These are phyloP conservation scores for Gambelia wislizenii DNA, from an alignment of 2,797 vertebrate species.

Conservation along the genomic window DNA sequence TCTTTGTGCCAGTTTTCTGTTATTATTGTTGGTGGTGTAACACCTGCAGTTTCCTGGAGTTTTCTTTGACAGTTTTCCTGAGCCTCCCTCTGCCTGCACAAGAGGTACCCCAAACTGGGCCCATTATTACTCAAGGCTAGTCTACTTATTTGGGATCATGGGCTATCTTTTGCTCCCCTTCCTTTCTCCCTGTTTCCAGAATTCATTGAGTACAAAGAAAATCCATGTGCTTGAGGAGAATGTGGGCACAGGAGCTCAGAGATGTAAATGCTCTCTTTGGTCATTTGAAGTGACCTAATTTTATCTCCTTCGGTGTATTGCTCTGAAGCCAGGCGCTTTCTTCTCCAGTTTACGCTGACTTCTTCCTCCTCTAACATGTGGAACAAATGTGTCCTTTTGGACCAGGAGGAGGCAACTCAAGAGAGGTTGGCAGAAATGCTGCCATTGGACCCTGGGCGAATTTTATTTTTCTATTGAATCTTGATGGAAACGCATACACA, in stretches of 20 bases:
- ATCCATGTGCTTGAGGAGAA: background rate
- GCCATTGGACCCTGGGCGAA: constrained; percentile 67
- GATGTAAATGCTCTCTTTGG: constrained; percentile 36
- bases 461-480: constrained; percentile 82
- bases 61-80: background rate
- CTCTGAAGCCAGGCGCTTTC: constrained; percentile 28
- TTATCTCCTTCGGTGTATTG: constrained; percentile 38
- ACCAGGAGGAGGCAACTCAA: constrained; percentile 69
- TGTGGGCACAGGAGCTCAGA: background rate
- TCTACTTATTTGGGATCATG: background rate
- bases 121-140: background rate
- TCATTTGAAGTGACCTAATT: constrained; percentile 52
- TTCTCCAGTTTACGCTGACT: constrained; percentile 54
- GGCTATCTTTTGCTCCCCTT: rapidly evolving
- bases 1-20: background rate
- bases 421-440: constrained; percentile 69
- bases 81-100: background rate
- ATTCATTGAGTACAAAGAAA: constrained; percentile 16
- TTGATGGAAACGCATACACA: constrained; percentile 83
- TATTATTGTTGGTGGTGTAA: background rate
- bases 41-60: background rate
- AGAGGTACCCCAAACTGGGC: rapidly evolving
- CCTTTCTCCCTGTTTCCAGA: background rate
- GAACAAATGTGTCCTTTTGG: constrained; percentile 77
- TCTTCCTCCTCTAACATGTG: constrained; percentile 69